Evolutionary conservation across 2,888 invertebrate species (phyloP).

Genomic region (Eutolmus rufibarbis): DNA sequence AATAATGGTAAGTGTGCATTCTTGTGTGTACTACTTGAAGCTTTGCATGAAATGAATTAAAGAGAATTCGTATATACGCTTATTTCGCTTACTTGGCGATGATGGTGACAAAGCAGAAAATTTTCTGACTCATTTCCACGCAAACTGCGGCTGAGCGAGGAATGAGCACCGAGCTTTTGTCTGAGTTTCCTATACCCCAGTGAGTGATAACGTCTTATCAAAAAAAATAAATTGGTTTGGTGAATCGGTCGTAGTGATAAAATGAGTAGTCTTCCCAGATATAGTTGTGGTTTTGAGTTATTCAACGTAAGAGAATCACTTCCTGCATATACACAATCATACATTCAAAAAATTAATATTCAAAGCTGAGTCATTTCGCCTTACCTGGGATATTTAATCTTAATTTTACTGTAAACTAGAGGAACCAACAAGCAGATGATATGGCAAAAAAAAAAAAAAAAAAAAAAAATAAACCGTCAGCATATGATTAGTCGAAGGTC

Average conservation of each 20-base stretch:
- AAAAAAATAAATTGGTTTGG: background rate
- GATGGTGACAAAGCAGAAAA: slow-evolving; percentile 18
- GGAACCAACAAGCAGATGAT: background rate
- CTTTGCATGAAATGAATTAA: background rate
- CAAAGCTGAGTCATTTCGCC: slow-evolving; percentile 1
- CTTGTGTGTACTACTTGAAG: background rate
- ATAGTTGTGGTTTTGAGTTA: background rate
- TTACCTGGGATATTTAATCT: background rate
- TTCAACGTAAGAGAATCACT: slow-evolving; percentile 13
- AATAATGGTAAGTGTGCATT: slow-evolving; percentile 21
- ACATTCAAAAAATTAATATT: background rate
- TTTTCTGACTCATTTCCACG: slow-evolving; percentile 2
- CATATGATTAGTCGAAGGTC: slow-evolving; percentile 34
- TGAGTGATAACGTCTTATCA: background rate
- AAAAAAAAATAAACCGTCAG: background rate
- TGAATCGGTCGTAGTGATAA: background rate
- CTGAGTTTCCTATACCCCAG: background rate
- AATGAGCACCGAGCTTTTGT: background rate
- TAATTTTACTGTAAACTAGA: background rate
- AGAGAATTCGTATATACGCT: background rate
- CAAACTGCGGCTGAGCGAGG: background rate
- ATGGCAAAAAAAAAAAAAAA: background rate
- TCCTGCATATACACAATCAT: background rate
- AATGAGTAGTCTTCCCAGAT: background rate
- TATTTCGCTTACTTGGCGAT: background rate